phyloP scores from a whole-genome alignment of 2,797 vertebrate species.

The Taeniopygia guttata region DNA sequence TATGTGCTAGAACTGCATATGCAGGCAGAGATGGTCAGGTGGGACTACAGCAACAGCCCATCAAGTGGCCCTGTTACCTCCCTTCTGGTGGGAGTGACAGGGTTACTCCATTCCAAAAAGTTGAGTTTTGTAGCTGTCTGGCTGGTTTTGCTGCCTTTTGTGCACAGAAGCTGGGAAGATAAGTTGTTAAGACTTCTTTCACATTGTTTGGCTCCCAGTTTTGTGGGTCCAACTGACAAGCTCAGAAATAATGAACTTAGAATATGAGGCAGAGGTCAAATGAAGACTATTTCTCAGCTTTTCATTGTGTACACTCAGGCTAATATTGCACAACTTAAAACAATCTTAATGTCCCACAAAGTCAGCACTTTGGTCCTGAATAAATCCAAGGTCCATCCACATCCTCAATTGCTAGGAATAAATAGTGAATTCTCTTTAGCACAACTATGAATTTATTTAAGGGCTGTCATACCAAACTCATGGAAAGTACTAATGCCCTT shows the following conservation, averaged over 20 bases:
- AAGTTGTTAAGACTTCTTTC: neutral
- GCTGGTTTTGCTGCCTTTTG: neutral
- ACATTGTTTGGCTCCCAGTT: neutral
- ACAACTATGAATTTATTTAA: neutral
- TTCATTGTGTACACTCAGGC: neutral
- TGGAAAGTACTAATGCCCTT: neutral
- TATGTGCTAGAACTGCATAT: neutral
- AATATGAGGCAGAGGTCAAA: neutral
- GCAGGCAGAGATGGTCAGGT: accelerated
- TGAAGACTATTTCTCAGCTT: neutral
- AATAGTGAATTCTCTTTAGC: neutral
- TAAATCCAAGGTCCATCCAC: neutral
- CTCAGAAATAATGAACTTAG: neutral
- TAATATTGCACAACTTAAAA: neutral
- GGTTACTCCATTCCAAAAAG: neutral
- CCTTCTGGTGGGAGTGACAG: neutral
- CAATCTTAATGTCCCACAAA: neutral
- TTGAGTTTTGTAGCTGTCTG: neutral
- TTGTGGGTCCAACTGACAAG: neutral
- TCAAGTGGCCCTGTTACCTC: neutral
- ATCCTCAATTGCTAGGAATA: neutral
- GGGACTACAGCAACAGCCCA: neutral
- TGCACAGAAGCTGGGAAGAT: neutral
- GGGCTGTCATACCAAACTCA: neutral
- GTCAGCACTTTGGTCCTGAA: neutral